phyloP scores from a whole-genome alignment of 2,888 invertebrate species.

The Tenodera sinensis region DNA sequence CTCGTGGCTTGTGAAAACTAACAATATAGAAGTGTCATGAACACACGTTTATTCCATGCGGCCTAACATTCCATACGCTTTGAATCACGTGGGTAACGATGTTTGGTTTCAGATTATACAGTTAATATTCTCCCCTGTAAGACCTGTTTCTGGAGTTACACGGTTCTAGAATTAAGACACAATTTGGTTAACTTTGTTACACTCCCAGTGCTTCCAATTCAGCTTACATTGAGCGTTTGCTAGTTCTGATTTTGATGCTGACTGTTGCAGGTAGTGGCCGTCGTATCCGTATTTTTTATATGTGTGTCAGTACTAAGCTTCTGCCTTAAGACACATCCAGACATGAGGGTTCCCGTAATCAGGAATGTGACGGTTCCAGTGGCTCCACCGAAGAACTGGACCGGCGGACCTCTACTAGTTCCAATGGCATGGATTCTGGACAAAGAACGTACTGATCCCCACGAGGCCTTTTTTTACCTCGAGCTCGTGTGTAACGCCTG shows the following conservation, averaged over 20 bases:
- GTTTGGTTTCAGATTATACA: too few relatives aligned
- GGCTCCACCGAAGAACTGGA: constrained; percentile 65
- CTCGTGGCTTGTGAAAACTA: too few relatives aligned
- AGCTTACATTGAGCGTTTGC: neutral
- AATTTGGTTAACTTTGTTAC: too few relatives aligned
- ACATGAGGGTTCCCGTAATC: constrained; percentile 62
- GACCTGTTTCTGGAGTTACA: too few relatives aligned
- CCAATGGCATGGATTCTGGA: constrained; percentile 34
- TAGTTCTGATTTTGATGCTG: constrained; percentile 29
- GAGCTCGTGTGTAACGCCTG: constrained; percentile 92
- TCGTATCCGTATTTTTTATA: constrained; percentile 93
- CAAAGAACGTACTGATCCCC: constrained; percentile 49
- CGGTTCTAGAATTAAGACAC: too few relatives aligned
- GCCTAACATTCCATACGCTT: too few relatives aligned
- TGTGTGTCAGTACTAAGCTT: constrained; percentile 93
- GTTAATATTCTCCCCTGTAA: too few relatives aligned
- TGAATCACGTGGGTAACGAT: too few relatives aligned
- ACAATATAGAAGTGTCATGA: too few relatives aligned
- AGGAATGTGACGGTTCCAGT: constrained; percentile 40
- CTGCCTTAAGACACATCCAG: constrained; percentile 94
- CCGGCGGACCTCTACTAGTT: constrained; percentile 38
- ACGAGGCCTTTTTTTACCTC: constrained; percentile 82
- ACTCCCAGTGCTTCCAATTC: neutral
- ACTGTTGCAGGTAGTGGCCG: constrained; percentile 76
- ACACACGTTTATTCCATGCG: too few relatives aligned